Evolutionary conservation across 2,113 vertebrate species (phyloP), one percentile per base, ranked within the genome.

Genomic region (Dipodomys spectabilis): DNA sequence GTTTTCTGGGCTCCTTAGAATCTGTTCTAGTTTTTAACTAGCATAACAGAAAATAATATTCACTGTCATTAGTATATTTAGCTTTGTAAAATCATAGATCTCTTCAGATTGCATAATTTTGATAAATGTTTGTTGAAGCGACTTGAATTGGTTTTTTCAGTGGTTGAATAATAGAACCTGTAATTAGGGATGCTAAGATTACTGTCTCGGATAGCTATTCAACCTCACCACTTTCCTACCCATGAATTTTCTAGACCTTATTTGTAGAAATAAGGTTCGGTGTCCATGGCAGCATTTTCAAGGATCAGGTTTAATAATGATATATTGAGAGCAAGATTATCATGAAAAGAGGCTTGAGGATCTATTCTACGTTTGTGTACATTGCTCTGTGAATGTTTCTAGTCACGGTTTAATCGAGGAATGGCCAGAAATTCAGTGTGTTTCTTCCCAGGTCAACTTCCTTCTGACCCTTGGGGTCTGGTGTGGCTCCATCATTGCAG

Each of bases 71-170:
- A 80, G 27, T 67, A 74, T 94, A 79, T 93, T 95, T 95, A 91
- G 49, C 27, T 95, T 95, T 90, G 71, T 85, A 92, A 96, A 96
- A 94, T 91, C 95, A 93, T 83, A 81, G 67, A 75, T 90, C 81
- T 95, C 86, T 95, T 95, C 88, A 86, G 95, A 77, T 88, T 85
- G 86, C 79, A 87, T 85, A 71, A 79, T 92, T 79, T 95, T 83
- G 88, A 86, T 94, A 95, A 82, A 94, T 95, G 93, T 95, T 96
- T 96, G 68, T 90, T 95, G 94, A 95, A 94, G 85, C 86, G 75
- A 82, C 67, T 83, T 95, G 88, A 95, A 92, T 93, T 94, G 86
- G 94, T 91, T 95, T 95, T 94, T 94, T 95, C 81, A 79, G 85
- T 95, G 74, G 82, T 89, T 95, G 88, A 94, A 95, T 91, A 96